Conservation (phyloP, 1,140 invertebrate species). For the Drosophila carrolli region DNA sequence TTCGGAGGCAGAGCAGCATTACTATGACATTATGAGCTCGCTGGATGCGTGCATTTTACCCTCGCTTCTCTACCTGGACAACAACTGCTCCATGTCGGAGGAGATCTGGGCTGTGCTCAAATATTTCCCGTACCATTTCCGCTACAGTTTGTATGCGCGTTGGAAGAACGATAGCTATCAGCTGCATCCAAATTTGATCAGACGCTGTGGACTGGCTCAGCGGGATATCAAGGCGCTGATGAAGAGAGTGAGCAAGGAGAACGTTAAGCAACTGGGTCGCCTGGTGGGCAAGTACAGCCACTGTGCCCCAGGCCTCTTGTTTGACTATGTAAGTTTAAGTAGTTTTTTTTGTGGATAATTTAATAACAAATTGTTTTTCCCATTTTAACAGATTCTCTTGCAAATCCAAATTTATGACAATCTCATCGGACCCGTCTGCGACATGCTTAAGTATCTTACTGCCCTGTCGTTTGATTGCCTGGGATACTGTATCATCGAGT, state of each 20-base stretch:
- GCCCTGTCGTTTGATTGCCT: constrained; percentile 98
- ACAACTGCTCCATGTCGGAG: constrained; percentile 97
- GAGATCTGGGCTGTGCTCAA: constrained; percentile 97
- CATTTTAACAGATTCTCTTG: constrained; percentile 87
- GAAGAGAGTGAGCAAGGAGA: constrained; percentile 99
- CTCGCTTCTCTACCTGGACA: constrained; percentile 95
- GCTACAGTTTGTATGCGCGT: constrained; percentile 95
- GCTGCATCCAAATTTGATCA: constrained; percentile 92
- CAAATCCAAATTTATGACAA: constrained; percentile 99
- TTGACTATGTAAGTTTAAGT: constrained; percentile 93
- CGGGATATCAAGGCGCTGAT: constrained; percentile 98
- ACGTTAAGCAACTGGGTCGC: constrained; percentile 97
- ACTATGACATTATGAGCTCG: constrained; percentile 91
- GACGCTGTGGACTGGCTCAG: constrained; percentile 92
- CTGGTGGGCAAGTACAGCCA: constrained; percentile 98
- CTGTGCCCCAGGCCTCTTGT: constrained; percentile 96
- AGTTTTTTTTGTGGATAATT: too few relatives aligned
- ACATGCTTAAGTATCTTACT: constrained; percentile 98
- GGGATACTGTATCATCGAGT: constrained; percentile 97
- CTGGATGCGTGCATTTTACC: constrained; percentile 95
- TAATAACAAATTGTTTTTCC: constrained; percentile 83
- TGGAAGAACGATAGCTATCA: constrained; percentile 97
- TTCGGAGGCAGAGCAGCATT: constrained; percentile 72
- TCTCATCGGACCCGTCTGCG: constrained; percentile 97
- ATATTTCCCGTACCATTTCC: constrained; percentile 95